These are phyloP conservation scores for Orientallactaga sibirica DNA, from an alignment of 2,797 vertebrate species.

Conservation along the genomic window DNA sequence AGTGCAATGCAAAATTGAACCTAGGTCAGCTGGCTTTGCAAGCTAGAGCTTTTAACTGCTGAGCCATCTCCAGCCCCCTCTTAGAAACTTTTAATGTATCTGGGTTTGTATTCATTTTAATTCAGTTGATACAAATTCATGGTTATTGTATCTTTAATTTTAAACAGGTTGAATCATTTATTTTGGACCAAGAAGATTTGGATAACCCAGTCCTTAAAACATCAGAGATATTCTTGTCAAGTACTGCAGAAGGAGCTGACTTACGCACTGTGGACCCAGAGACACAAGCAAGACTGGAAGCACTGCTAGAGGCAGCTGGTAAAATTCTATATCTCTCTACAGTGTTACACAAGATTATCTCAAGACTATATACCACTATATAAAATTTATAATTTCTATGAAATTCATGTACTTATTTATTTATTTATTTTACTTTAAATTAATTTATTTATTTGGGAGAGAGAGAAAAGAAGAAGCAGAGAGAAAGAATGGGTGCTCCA, in stretches of 20 bases:
- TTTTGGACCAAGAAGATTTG: slow-evolving; percentile 99
- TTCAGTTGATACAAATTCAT: slow-evolving; percentile 51
- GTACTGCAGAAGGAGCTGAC: slow-evolving; percentile 97
- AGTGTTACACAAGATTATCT: slow-evolving; percentile 23
- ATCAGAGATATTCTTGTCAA: slow-evolving; percentile 97
- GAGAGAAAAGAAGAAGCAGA: neutral
- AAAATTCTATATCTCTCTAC: slow-evolving; percentile 45
- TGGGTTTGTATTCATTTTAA: slow-evolving; percentile 57
- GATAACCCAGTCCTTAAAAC: slow-evolving; percentile 99
- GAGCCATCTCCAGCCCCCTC: too few species aligned
- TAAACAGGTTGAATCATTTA: slow-evolving; percentile 98
- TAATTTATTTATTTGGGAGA: neutral
- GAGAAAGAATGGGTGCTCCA: too few species aligned
- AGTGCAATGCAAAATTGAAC: too few species aligned
- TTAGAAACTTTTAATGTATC: too few species aligned
- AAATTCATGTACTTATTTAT: neutral
- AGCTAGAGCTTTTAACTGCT: too few species aligned
- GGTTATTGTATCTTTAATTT: slow-evolving; percentile 76
- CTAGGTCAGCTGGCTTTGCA: too few species aligned
- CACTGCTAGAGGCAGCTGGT: slow-evolving; percentile 96
- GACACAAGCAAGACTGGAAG: slow-evolving; percentile 98
- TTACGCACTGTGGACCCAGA: slow-evolving; percentile 99
- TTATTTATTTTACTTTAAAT: too few species aligned
- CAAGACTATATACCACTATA: slow-evolving; percentile 38
- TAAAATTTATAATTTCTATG: slow-evolving; percentile 45